Percentiles rank a stretch among this genome's conserved stretches.
phyloP scores from a whole-genome alignment of 2,888 invertebrate species.

The Leptinotarsa rubiginosa region DNA sequence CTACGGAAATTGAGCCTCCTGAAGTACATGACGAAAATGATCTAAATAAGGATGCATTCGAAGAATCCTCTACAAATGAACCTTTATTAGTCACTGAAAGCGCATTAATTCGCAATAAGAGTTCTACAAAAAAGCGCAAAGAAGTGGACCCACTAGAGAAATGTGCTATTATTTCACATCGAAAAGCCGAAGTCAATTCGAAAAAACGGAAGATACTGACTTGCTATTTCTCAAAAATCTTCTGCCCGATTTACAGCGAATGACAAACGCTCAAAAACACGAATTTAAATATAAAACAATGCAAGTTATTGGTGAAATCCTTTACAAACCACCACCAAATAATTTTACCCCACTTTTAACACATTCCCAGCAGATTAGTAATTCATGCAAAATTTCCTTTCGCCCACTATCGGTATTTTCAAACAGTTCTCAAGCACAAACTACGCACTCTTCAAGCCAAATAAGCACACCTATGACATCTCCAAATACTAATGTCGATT shows the following conservation, averaged over 20 bases:
- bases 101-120: neutral
- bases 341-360: neutral
- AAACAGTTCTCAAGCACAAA: conserved; percentile 1
- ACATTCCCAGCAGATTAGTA: neutral
- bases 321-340: conserved; percentile 10
- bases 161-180: conserved; percentile 17
- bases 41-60: neutral
- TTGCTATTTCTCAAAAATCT: conserved; percentile 8
- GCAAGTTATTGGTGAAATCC: conserved; percentile 13
- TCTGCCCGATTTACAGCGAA: conserved; percentile 7
- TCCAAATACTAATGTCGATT: neutral
- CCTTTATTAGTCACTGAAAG: neutral
- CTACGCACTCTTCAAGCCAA: neutral
- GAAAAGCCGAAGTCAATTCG: neutral
- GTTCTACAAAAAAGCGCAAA: neutral
- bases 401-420: neutral
- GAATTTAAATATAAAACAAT: conserved; percentile 18
- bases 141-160: neutral
- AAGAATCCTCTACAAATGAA: neutral
- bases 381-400: neutral
- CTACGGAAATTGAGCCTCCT: neutral
- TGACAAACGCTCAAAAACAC: neutral
- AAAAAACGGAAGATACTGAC: conserved; percentile 8
- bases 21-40: neutral
- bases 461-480: neutral